Evolutionary conservation across 2,113 vertebrate genomes (phyloP), one percentile per base, ranked within the genome.

Genomic region (Siniperca knerii): DNA sequence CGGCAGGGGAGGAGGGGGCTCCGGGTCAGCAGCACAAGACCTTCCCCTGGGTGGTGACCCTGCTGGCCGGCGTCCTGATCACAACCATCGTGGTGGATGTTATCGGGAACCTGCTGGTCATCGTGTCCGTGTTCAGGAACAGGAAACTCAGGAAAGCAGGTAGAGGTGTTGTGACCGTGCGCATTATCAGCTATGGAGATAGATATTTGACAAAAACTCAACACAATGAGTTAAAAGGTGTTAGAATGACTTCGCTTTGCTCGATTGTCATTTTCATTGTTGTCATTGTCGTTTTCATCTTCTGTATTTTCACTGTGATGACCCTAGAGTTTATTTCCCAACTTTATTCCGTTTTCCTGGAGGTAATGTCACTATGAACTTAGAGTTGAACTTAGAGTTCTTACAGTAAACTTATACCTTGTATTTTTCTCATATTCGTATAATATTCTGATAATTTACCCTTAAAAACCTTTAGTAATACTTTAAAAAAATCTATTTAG

Each of bases 131-230:
- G 88, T 95, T 96, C 94, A 95, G 95, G 88, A 97, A 97, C 95
- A 94, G 92, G 90, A 97, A 96, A 89, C 96, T 97, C 87, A 94
- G 96, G 87, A 97, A 96, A 95, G 94, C 96, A 95, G 97, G 96
- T 96, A 86, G 8, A 42, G 7, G 42, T 67, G 62, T 23, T 8
- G 64, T 20, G 5, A 21, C 0, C 8, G 8, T 23, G 62, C 20
- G 4, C 23, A 9, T 57, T 29, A 2, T 0, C 60, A 62, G 61
- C 16, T 64, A 1, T 6, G 8, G 0, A 8, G 52, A 20, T 6
- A 52, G 20, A 20, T 6, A 52, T 54, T 54, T 8, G 2, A 54
- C 18, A 18, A 21, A 8, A 54, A 20, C 52, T 76, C 7, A 29
- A 18, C 55, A 29, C 8, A 20, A 13, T 15, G 57, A 42, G 16